Conservation (phyloP, 2,113 vertebrate species). For the Rhipidura dahli region DNA sequence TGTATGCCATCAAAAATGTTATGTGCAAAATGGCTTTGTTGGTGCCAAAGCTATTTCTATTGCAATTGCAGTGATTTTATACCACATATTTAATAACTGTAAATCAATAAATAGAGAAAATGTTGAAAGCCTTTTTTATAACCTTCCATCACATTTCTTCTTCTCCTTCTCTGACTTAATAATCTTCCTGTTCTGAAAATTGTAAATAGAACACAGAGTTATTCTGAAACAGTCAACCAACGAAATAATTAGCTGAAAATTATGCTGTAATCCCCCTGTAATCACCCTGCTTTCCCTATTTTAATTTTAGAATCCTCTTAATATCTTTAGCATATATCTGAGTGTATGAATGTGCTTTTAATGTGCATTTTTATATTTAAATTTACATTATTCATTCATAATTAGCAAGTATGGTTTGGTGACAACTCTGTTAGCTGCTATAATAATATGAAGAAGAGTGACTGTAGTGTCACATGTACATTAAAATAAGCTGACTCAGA, state of each 20-base stretch:
- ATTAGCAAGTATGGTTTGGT: neutral
- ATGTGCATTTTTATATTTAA: neutral
- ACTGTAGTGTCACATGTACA: neutral
- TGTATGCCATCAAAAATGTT: slow-evolving; percentile 22
- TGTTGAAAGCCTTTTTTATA: neutral
- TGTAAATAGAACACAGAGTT: neutral
- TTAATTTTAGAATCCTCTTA: neutral
- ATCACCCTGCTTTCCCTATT: neutral
- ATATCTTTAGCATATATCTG: neutral
- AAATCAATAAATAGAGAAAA: slow-evolving; percentile 15
- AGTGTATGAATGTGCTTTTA: neutral
- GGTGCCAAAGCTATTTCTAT: slow-evolving; percentile 28
- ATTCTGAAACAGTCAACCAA: neutral
- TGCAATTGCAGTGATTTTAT: neutral
- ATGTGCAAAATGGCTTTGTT: neutral
- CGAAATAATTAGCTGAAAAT: slow-evolving; percentile 8
- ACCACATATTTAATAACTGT: neutral
- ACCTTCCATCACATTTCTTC: neutral
- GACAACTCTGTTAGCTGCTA: neutral
- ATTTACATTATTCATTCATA: neutral
- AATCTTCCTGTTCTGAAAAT: neutral
- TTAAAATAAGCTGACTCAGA: neutral
- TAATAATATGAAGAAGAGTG: neutral
- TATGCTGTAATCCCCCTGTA: neutral
- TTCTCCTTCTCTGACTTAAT: neutral